A percentile compares a stretch with the other conserved stretches of the same genome.
phyloP scores from a whole-genome alignment of 2,888 invertebrate genomes.

The Antitype chi region DNA sequence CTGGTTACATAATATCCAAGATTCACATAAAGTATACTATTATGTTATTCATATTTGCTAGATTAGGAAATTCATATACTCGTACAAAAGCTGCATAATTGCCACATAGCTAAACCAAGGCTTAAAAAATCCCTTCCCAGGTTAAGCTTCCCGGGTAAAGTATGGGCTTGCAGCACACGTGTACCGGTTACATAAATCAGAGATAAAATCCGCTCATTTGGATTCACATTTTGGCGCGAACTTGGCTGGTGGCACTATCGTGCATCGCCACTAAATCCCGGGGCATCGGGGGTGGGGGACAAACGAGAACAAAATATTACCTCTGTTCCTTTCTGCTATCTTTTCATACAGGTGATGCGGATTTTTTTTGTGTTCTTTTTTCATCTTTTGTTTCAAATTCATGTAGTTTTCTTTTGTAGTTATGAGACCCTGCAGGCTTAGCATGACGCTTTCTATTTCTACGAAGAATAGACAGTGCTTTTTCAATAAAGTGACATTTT shows the following conservation, averaged over 20 bases:
- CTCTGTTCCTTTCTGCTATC: not conserved
- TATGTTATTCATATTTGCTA: not conserved
- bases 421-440: not conserved
- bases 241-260: conserved; percentile 51
- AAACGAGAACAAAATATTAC: conserved; percentile 41
- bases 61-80: not conserved
- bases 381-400: not conserved
- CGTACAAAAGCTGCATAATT: not conserved
- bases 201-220: conserved; percentile 57
- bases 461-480: too few relatives aligned
- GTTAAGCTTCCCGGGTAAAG: conserved; percentile 16
- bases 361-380: not conserved
- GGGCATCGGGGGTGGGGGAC: too few relatives aligned
- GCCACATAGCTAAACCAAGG: not conserved
- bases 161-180: conserved; percentile 18
- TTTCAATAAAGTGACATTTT: too few relatives aligned
- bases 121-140: not conserved
- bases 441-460: too few relatives aligned
- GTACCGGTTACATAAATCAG: conserved; percentile 44
- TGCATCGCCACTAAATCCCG: conserved; percentile 51
- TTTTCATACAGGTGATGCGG: conserved; percentile 2
- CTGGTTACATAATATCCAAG: too few relatives aligned
- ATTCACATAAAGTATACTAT: too few relatives aligned
- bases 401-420: not conserved
- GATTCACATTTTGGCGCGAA: conserved; percentile 46